Base-by-base conservation (phyloP, 35 echinoderm and acorn worm genomes). In the Lytechinus pictus region DNA sequence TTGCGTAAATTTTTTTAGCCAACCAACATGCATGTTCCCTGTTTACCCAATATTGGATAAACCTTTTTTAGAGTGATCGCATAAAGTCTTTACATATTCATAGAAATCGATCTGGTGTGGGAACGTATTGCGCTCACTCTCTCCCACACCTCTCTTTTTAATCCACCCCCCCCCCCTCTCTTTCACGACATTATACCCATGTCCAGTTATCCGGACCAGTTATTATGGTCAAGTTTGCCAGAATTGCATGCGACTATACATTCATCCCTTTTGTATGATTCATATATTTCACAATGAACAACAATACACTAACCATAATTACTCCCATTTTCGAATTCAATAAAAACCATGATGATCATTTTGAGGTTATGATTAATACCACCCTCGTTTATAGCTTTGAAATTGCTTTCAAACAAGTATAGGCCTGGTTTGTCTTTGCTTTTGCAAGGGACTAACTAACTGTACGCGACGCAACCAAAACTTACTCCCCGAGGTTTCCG, bases 401-500 rank as follows among this genome's bases (percentile, higher is more conserved):
- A 79, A 27, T 79, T 14, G 16, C 66, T 24, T 24, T 16, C 19
- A 19, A 4, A 21, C 61, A 1, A 6, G 19, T 8, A 79, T 24
- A 79, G 33, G 33, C 33, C 33, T 44, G 33, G 7, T 79, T 16
- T 79, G 56, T 58, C 9, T 79, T 14, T 79, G 66, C 66, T 79
- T 79, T 79, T 79, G 66, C 66, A 16, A 55, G 54, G 57, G 54
- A 94, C 54, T 61, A 14, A 13, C 56, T 61, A 14, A 44, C 33
- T 2, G 33, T 44, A 44, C 33, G 33, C 92, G 27, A 55, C 54
- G 54, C 92, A 94, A 61, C 57, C 54, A 57, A 57, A 94, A 94
- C 92, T 94, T 56, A 27, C 33, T 28, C 92, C 28, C 28, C 11
- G 27, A 90, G 19, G 88, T 90, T 90, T 90, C 88, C 88, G 88